Conservation (phyloP, 23 tunicate species). For the Styela clava region DNA sequence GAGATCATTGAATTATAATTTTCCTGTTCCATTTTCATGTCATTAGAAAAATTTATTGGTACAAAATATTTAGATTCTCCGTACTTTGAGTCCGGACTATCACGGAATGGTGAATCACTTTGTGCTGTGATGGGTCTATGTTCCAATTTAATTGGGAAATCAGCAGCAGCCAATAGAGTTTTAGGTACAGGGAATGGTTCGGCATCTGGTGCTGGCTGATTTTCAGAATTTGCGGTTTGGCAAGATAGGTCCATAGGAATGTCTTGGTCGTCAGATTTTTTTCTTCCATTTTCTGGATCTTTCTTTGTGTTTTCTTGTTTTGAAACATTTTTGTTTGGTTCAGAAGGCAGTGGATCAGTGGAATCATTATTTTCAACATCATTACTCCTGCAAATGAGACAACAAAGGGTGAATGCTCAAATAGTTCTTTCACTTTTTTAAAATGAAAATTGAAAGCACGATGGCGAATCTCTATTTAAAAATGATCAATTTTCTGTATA, state of each 20-base stretch:
- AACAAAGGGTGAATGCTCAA: not conserved
- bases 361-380: not conserved
- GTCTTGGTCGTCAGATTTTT: conserved; percentile 28
- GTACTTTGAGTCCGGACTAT: conserved; percentile 16
- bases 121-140: not conserved
- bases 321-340: not conserved
- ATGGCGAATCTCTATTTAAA: too few species aligned
- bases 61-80: conserved; percentile 2
- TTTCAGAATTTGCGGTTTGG: not conserved
- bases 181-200: not conserved
- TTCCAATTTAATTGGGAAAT: not conserved
- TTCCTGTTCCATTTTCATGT: not conserved
- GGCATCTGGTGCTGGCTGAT: not conserved
- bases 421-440: too few species aligned
- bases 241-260: conserved; percentile 57
- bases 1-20: conserved; percentile 16
- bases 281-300: not conserved
- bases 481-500: too few species aligned
- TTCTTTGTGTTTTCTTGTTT: not conserved
- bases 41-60: conserved; percentile 4
- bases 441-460: too few species aligned
- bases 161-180: not conserved
- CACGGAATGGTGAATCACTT: not conserved
- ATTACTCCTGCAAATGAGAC: not conserved
- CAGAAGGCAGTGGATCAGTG: not conserved